Conservation (phyloP, 2,797 vertebrate species). For the Spinus pinus region DNA sequence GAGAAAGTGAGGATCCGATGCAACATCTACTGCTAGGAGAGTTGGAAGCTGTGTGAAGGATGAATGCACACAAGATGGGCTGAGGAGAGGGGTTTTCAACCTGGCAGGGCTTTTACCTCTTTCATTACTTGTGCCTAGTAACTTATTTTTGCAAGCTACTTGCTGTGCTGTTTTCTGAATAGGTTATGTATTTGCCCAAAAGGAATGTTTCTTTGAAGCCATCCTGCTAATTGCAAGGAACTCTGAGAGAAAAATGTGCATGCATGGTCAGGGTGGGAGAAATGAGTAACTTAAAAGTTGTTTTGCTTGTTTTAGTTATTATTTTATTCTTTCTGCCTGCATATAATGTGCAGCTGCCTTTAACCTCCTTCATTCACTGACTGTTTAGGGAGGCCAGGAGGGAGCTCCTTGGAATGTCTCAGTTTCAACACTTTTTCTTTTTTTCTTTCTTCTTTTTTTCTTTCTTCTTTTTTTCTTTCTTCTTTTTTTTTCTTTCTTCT, state of each 20-base stretch:
- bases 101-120: not conserved
- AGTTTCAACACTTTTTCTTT: not conserved
- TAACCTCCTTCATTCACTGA: not conserved
- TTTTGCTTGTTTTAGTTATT: not conserved
- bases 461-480: too few relatives aligned
- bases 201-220: not conserved
- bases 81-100: not conserved
- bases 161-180: not conserved
- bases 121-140: not conserved
- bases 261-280: not conserved
- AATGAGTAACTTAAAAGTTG: not conserved
- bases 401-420: not conserved
- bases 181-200: constrained; percentile 37
- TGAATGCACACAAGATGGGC: not conserved
- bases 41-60: not conserved
- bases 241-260: not conserved
- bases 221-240: not conserved
- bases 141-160: not conserved
- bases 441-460: not conserved
- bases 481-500: too few relatives aligned
- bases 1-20: not conserved
- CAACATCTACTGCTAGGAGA: not conserved
- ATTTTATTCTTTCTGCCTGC: not conserved
- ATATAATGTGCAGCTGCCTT: not conserved
- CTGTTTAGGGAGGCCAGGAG: not conserved